Percentiles rank a stretch among this genome's conserved stretches.
Evolutionary conservation across 2,888 invertebrate genomes (phyloP).

Genomic region (Yponomeuta plumbellus): DNA sequence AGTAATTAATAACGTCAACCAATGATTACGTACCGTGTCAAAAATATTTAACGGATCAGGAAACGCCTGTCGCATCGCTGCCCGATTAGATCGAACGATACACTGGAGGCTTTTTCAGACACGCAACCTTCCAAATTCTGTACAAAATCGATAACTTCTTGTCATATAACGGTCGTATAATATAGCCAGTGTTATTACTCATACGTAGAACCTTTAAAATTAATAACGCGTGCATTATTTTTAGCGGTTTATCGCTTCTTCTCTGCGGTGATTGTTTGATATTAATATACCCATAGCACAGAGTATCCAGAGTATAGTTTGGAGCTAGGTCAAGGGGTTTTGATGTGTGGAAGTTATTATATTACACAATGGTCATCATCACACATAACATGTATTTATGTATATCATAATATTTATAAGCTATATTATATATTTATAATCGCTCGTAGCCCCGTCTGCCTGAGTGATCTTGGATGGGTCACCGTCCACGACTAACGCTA

Average conservation of each 20-base stretch:
- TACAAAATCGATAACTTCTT: slow-evolving; percentile 21
- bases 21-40: neutral
- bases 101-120: slow-evolving; percentile 19
- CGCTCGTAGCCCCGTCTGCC: no score
- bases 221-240: neutral
- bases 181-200: neutral
- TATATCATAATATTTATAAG: no score
- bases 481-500: no score
- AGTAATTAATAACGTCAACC: neutral
- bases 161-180: slow-evolving; percentile 8
- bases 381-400: no score
- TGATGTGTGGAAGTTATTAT: no score
- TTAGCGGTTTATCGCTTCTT: neutral
- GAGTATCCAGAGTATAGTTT: no score
- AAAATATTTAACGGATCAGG: neutral
- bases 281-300: no score
- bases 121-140: slow-evolving; percentile 24
- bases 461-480: no score
- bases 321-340: no score
- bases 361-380: no score
- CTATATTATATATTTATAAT: no score
- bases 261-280: neutral
- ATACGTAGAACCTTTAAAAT: slow-evolving; percentile 4
- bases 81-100: slow-evolving; percentile 20
- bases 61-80: slow-evolving; percentile 5